Conservation (phyloP, 2,797 vertebrate genomes). For the Apogon talboti region DNA sequence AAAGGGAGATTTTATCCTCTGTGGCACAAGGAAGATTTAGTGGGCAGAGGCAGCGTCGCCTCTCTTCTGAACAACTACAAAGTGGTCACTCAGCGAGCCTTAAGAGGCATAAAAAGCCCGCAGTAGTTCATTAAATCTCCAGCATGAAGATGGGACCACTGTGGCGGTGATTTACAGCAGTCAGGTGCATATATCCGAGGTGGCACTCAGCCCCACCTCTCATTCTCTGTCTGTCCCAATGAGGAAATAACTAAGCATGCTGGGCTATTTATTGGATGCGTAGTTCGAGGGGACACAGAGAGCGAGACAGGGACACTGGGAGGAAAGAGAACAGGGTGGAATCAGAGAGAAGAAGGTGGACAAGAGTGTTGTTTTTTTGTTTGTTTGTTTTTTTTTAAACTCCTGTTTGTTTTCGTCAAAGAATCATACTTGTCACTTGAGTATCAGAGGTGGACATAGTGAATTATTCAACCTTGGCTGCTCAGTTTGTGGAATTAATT, state of each 20-base stretch:
- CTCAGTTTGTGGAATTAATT: too few relatives aligned
- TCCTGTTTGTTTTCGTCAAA: conserved; percentile 29
- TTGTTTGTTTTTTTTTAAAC: too few relatives aligned
- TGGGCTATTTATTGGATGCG: conserved; percentile 62
- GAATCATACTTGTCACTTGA: conserved; percentile 23
- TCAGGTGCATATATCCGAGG: conserved; percentile 79
- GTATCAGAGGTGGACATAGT: conserved; percentile 13
- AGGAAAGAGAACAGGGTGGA: conserved; percentile 11
- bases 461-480: background rate
- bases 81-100: conserved; percentile 84
- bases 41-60: conserved; percentile 77
- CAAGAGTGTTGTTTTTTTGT: conserved; percentile 12
- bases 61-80: conserved; percentile 83
- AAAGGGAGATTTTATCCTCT: conserved; percentile 84
- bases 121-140: conserved; percentile 87
- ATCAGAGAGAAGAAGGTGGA: conserved; percentile 4
- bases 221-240: conserved; percentile 75
- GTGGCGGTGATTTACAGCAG: conserved; percentile 79
- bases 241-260: conserved; percentile 73
- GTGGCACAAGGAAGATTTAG: conserved; percentile 83
- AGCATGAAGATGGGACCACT: conserved; percentile 79
- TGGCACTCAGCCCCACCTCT: conserved; percentile 72
- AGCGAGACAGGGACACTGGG: conserved; percentile 18
- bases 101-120: conserved; percentile 82
- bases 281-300: conserved; percentile 31